phyloP scores from a whole-genome alignment of 2,888 invertebrate species.

The Homarus gammarus region DNA sequence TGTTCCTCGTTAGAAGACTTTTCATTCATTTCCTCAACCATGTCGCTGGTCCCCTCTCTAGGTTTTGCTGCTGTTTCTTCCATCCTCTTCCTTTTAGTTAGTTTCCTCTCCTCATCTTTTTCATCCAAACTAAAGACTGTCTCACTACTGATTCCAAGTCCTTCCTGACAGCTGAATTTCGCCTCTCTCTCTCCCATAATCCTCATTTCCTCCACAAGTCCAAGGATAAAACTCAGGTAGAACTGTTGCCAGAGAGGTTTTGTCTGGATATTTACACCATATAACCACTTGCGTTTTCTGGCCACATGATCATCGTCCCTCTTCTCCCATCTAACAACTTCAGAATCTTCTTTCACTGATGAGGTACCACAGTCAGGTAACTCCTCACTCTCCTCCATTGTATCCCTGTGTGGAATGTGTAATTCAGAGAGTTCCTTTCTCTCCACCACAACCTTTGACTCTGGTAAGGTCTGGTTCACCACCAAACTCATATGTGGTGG shows the following conservation, averaged over 20 bases:
- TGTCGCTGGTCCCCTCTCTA: no score
- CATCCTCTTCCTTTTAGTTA: background rate
- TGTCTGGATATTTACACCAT: background rate
- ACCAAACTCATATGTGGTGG: background rate
- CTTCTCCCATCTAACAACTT: background rate
- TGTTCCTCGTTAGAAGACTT: background rate
- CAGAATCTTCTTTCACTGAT: background rate
- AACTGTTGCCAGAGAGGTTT: conserved; percentile 7
- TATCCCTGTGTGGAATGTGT: no score
- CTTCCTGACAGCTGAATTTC: conserved; percentile 3
- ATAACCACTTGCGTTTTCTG: no score
- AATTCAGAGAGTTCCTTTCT: no score
- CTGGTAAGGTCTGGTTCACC: background rate
- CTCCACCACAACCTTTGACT: background rate
- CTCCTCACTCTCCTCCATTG: no score
- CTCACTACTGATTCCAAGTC: no score
- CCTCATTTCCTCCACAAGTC: conserved; percentile 6
- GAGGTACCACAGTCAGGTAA: background rate
- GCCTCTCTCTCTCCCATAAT: conserved; percentile 44
- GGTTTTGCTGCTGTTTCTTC: background rate
- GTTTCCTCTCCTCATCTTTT: background rate
- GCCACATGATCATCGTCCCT: background rate
- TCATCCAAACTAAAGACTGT: background rate
- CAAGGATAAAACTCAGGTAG: conserved; percentile 11
- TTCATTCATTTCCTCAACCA: background rate